phyloP scores from a whole-genome alignment of 2,113 vertebrate species.

The Planiliza haematocheilus region DNA sequence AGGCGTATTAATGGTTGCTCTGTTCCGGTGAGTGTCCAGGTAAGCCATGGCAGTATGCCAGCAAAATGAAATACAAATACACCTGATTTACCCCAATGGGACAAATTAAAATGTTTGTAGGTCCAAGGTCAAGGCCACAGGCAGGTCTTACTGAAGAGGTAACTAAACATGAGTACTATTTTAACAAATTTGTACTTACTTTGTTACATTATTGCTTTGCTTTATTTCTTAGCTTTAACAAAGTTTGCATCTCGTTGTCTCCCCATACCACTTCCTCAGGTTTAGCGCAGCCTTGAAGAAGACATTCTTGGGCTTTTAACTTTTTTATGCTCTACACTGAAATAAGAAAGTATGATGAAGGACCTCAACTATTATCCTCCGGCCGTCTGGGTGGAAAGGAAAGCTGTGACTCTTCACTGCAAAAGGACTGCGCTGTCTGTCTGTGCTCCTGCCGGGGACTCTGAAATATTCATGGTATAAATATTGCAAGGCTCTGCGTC shows the following conservation, averaged over 20 bases:
- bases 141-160: too few species aligned
- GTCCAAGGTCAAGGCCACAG: too few species aligned
- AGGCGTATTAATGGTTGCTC: too few species aligned
- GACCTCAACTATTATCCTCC: conserved; percentile 43
- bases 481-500: conserved; percentile 82
- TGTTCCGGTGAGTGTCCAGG: too few species aligned
- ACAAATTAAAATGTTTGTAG: too few species aligned
- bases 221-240: not conserved
- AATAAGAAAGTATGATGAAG: conserved; percentile 64
- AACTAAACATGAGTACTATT: not conserved
- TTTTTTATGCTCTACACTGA: conserved; percentile 31
- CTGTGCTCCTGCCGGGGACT: conserved; percentile 68
- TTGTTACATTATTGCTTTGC: not conserved
- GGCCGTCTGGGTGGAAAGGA: conserved; percentile 42
- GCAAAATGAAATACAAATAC: too few species aligned
- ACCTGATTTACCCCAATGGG: too few species aligned
- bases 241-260: not conserved
- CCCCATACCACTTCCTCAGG: not conserved
- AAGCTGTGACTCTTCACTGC: conserved; percentile 59
- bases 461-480: conserved; percentile 87
- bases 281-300: not conserved
- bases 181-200: not conserved
- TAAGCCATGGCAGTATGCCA: too few species aligned
- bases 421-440: conserved; percentile 45
- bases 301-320: conserved; percentile 15